These are phyloP conservation scores for Danio tinwini DNA, from an alignment of 2,797 vertebrate species.

Conservation along the genomic window DNA sequence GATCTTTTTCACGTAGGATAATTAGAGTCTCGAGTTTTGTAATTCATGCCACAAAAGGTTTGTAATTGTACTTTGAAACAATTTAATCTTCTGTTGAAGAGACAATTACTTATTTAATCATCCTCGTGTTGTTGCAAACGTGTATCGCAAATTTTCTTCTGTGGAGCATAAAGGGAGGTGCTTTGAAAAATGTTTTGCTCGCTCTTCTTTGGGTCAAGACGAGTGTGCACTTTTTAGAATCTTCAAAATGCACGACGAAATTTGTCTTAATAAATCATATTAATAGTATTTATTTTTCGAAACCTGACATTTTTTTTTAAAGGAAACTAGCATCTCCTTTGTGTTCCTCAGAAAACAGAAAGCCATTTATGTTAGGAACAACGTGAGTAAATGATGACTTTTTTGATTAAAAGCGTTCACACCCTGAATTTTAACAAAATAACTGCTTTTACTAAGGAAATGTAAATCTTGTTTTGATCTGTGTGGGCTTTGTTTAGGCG, in stretches of 20 bases:
- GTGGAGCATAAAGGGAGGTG: neutral
- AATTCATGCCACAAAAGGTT: neutral
- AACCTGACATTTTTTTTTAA: neutral
- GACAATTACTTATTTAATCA: neutral
- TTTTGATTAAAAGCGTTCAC: neutral
- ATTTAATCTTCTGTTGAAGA: neutral
- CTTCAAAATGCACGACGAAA: neutral
- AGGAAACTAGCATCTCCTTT: neutral
- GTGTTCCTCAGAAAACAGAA: neutral
- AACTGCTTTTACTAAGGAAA: neutral
- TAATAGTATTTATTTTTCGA: neutral
- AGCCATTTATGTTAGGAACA: neutral
- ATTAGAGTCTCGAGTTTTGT: conserved; percentile 28
- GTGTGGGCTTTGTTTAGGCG: neutral
- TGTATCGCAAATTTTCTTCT: neutral
- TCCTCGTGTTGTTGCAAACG: neutral
- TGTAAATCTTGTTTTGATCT: neutral
- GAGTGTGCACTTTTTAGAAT: no score
- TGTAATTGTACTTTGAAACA: neutral
- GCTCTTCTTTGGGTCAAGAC: neutral
- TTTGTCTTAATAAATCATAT: neutral
- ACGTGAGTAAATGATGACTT: neutral
- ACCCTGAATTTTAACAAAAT: neutral
- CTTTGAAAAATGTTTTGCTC: neutral
- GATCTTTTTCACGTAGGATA: conserved; percentile 77